Conservation (phyloP, 1,140 invertebrate species). For the Drosophila orena region DNA sequence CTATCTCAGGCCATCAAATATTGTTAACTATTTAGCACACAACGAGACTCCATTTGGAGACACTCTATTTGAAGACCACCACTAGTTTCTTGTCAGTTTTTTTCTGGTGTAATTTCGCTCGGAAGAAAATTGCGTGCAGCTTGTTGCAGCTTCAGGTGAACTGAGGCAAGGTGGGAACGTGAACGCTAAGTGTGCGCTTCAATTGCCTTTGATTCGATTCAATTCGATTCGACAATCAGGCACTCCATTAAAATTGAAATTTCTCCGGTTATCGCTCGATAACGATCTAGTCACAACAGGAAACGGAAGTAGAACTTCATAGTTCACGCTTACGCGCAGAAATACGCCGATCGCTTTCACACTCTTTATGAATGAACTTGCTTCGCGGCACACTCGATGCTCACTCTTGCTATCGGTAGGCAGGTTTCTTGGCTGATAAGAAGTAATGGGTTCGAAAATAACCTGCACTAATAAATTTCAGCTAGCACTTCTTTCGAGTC, state of each 20-base stretch:
- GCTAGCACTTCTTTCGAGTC: slow-evolving; percentile 37
- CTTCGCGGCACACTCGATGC: not conserved
- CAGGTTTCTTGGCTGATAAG: slow-evolving; percentile 40
- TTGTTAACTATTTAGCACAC: not conserved
- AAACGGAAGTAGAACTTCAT: slow-evolving; percentile 42
- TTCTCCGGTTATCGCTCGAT: slow-evolving; percentile 34
- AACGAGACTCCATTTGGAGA: not conserved
- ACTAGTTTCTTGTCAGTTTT: slow-evolving; percentile 1
- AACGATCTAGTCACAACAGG: slow-evolving; percentile 28
- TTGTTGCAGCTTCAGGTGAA: slow-evolving; percentile 34
- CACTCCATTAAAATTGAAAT: slow-evolving; percentile 42
- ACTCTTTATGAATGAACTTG: slow-evolving; percentile 43
- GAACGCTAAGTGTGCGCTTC: slow-evolving; percentile 27
- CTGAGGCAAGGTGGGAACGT: not conserved
- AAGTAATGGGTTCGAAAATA: slow-evolving; percentile 49
- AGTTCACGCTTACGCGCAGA: slow-evolving; percentile 5
- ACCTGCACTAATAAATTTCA: slow-evolving; percentile 73
- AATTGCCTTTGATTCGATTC: slow-evolving; percentile 50
- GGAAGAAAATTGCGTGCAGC: slow-evolving; percentile 50
- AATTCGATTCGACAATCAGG: slow-evolving; percentile 45
- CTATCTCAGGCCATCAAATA: too few species aligned
- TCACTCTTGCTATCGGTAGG: not conserved
- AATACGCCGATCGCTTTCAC: slow-evolving; percentile 1
- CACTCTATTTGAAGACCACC: too few species aligned
- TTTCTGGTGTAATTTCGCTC: slow-evolving; percentile 49